These are phyloP conservation scores for Calcarius lapponicus DNA, from an alignment of 2,797 vertebrate species.

Conservation along the genomic window DNA sequence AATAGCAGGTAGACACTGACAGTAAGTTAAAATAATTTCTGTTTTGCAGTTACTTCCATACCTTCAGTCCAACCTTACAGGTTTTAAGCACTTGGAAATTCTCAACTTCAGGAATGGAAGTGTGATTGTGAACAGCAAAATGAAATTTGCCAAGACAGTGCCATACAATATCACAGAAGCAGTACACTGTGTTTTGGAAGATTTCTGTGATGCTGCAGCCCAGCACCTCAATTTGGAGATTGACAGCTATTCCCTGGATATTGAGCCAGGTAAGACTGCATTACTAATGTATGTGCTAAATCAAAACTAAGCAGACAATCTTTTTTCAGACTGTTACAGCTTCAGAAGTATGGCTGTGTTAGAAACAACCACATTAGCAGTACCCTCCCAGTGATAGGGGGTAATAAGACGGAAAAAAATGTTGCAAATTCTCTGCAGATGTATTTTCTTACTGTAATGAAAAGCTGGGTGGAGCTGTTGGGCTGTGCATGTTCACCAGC, in stretches of 20 bases:
- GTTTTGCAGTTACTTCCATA: conserved; percentile 87
- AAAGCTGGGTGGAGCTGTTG: not conserved
- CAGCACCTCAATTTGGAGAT: conserved; percentile 84
- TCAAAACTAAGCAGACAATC: not conserved
- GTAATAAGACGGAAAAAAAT: not conserved
- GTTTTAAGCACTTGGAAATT: conserved; percentile 92
- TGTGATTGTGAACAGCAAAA: conserved; percentile 91
- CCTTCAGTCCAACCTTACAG: conserved; percentile 89
- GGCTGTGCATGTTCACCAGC: not conserved
- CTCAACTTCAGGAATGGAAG: conserved; percentile 92
- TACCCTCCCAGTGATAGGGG: not conserved
- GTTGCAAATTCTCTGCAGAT: not conserved
- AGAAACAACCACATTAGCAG: not conserved
- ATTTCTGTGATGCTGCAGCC: conserved; percentile 82
- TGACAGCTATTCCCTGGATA: conserved; percentile 86
- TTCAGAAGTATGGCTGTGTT: not conserved
- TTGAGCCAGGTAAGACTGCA: conserved; percentile 84
- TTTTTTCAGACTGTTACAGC: not conserved
- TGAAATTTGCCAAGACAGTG: conserved; percentile 86
- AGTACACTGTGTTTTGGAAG: conserved; percentile 86
- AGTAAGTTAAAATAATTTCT: conserved; percentile 2
- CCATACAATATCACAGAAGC: conserved; percentile 91
- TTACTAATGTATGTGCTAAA: not conserved
- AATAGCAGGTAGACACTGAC: not conserved
- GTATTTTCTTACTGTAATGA: not conserved